phyloP scores from a whole-genome alignment of 53 echinoderm and acorn worm species.

The Echinometra lucunter region DNA sequence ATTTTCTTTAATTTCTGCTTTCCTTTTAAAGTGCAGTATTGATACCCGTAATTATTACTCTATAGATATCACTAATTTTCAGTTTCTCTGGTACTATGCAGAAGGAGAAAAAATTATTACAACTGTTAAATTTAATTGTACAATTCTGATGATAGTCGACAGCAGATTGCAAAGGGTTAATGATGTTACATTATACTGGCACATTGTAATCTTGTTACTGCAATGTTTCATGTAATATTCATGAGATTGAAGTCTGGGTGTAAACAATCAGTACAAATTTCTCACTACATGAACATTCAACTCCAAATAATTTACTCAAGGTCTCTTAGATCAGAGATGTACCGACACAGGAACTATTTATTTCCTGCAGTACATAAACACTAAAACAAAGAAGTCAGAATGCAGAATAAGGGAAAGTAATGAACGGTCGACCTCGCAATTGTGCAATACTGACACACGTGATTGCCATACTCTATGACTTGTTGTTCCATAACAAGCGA shows the following conservation, averaged over 20 bases:
- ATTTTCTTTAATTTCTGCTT: no score
- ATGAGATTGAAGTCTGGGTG: not conserved
- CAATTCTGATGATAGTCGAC: no score
- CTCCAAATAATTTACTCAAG: not conserved
- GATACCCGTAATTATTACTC: no score
- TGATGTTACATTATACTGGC: no score
- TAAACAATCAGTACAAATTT: not conserved
- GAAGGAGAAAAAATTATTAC: no score
- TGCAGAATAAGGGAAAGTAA: not conserved
- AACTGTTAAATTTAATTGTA: no score
- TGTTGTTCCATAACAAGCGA: slow-evolving; percentile 32
- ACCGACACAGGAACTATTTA: not conserved
- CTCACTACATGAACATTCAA: not conserved
- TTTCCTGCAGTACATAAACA: not conserved
- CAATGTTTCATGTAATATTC: not conserved
- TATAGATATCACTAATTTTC: no score
- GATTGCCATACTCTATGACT: not conserved
- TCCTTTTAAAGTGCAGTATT: no score
- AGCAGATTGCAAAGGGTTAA: no score
- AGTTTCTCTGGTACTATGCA: no score
- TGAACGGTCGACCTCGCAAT: slow-evolving; percentile 41
- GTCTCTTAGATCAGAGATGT: not conserved
- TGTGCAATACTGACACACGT: slow-evolving; percentile 39
- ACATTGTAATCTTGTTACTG: no score
- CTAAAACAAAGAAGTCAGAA: slow-evolving; percentile 9